phyloP scores from a whole-genome alignment of 2,797 vertebrate genomes.

The Sebastes steindachneri region DNA sequence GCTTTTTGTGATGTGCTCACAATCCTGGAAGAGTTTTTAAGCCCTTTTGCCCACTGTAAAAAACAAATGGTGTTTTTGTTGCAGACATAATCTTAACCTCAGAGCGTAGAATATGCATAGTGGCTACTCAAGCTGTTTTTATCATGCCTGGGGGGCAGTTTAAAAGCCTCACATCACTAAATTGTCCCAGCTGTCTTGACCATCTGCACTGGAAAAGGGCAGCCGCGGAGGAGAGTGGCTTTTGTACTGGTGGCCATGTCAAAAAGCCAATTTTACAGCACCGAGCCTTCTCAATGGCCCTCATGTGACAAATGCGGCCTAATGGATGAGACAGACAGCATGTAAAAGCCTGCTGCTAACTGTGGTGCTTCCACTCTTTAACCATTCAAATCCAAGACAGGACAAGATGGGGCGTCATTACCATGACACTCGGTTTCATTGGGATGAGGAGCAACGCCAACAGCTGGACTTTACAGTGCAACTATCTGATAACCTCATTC shows the following conservation, averaged over 20 bases:
- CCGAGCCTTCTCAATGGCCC: conserved; percentile 78
- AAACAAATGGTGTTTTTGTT: conserved; percentile 62
- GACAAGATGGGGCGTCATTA: conserved; percentile 72
- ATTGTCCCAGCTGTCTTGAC: conserved; percentile 88
- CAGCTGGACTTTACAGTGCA: conserved; percentile 76
- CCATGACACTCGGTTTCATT: conserved; percentile 62
- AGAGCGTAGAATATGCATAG: conserved; percentile 69
- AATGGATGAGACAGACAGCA: conserved; percentile 83
- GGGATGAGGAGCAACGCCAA: conserved; percentile 41
- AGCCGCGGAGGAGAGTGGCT: conserved; percentile 67
- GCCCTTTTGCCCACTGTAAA: conserved; percentile 12
- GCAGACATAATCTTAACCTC: conserved; percentile 59
- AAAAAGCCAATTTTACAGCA: conserved; percentile 86
- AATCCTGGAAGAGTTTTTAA: background rate
- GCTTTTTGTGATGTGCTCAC: background rate
- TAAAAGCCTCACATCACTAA: conserved; percentile 85
- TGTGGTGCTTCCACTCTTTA: conserved; percentile 59
- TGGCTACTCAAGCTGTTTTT: conserved; percentile 82
- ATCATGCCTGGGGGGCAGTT: conserved; percentile 84
- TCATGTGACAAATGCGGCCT: conserved; percentile 81
- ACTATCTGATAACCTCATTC: conserved; percentile 56
- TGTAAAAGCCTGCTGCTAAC: conserved; percentile 78
- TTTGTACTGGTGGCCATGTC: conserved; percentile 86
- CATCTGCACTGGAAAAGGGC: conserved; percentile 85
- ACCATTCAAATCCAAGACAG: conserved; percentile 67